A percentile compares a stretch with the other conserved stretches of the same genome.
Evolutionary conservation across 2,888 invertebrate genomes (phyloP).

Genomic region (Auanema freiburgensis): DNA sequence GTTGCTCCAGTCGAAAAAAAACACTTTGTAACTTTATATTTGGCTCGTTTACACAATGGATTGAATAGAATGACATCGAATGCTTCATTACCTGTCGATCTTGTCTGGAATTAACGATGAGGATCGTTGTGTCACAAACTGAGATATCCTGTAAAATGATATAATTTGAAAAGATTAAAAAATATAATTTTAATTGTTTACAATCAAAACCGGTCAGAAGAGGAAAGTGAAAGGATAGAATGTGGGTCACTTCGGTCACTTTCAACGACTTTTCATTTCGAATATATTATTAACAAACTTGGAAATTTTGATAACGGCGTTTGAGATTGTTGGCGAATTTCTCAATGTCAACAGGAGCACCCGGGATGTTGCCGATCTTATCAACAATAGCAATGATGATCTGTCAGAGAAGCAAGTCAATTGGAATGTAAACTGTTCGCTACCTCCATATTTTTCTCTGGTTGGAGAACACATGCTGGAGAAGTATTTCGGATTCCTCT

Average conservation of each 20-base stretch:
- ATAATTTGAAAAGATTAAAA: not conserved
- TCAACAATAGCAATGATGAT: slow-evolving; percentile 57
- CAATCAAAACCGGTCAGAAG: not conserved
- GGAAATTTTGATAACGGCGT: slow-evolving; percentile 57
- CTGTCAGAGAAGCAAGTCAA: slow-evolving; percentile 8
- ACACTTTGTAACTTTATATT: slow-evolving; percentile 6
- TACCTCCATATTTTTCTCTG: slow-evolving; percentile 54
- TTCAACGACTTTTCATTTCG: not conserved
- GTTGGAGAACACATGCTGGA: slow-evolving; percentile 53
- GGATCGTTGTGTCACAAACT: slow-evolving; percentile 58
- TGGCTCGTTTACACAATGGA: too few relatives aligned
- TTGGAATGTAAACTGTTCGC: not conserved
- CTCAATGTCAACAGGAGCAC: slow-evolving; percentile 55
- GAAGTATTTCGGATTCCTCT: slow-evolving; percentile 56
- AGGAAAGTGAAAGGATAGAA: too few relatives aligned
- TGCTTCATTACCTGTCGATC: slow-evolving; percentile 51
- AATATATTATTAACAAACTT: slow-evolving; percentile 33
- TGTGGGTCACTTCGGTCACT: too few relatives aligned
- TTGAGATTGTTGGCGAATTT: slow-evolving; percentile 61
- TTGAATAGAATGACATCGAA: too few relatives aligned
- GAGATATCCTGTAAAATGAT: slow-evolving; percentile 51
- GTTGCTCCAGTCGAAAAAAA: too few relatives aligned
- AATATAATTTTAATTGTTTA: slow-evolving; percentile 3
- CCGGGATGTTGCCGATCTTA: slow-evolving; percentile 55
- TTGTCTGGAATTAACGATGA: slow-evolving; percentile 60